phyloP scores from a whole-genome alignment of 2,113 vertebrate genomes.

The Microcebus ravelobensis region DNA sequence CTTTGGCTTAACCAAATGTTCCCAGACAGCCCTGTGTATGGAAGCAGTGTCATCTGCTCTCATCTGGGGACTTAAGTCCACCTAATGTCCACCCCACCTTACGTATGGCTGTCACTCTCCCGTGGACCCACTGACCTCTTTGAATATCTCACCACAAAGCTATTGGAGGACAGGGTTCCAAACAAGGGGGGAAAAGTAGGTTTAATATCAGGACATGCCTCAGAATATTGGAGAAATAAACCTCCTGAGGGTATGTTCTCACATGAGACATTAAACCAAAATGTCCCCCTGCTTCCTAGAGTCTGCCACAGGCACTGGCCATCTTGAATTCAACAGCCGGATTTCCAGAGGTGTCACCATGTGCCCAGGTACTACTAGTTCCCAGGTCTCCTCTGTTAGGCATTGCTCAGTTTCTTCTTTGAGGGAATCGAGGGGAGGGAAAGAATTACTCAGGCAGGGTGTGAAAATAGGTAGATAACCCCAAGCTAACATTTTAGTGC shows the following conservation, averaged over 20 bases:
- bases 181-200: not conserved
- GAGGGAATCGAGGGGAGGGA: not conserved
- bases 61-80: not conserved
- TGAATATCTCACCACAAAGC: not conserved
- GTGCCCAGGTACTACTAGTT: not conserved
- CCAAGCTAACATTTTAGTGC: not conserved
- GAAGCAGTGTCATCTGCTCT: not conserved
- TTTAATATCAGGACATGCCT: not conserved
- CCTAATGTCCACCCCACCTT: not conserved
- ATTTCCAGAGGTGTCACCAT: not conserved
- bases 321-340: not conserved
- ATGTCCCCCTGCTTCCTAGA: not conserved
- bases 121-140: not conserved
- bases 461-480: not conserved
- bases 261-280: not conserved
- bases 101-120: not conserved
- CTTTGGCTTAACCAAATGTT: not conserved
- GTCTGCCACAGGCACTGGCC: not conserved
- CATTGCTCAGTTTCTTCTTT: not conserved
- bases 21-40: not conserved
- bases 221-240: not conserved
- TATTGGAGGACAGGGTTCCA: not conserved
- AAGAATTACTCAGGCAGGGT: not conserved
- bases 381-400: not conserved
- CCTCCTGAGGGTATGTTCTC: not conserved